Evolutionary conservation across 2,888 invertebrate species (phyloP).

Genomic region (Synergus laeviventris): DNA sequence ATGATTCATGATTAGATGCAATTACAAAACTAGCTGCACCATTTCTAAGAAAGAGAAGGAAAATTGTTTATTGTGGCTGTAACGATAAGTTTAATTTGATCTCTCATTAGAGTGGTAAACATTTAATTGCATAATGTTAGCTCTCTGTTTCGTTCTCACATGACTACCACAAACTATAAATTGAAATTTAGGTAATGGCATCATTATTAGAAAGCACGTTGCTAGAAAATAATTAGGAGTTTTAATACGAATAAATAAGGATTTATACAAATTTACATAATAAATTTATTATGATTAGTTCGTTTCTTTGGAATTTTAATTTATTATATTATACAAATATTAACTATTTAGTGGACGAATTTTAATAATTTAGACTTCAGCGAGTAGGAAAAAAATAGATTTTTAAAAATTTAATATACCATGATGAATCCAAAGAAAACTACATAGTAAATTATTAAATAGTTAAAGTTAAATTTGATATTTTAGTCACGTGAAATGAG

Average conservation of each 20-base stretch:
- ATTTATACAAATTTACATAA: not conserved
- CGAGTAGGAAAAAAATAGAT: not conserved
- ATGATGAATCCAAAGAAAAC: not conserved
- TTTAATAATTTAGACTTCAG: not conserved
- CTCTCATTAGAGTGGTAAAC: slow-evolving; percentile 17
- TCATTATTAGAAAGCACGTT: slow-evolving; percentile 12
- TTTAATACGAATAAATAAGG: not conserved
- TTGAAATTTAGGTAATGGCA: slow-evolving; percentile 10
- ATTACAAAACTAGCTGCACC: not conserved
- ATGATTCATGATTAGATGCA: not conserved
- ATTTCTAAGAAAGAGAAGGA: not conserved
- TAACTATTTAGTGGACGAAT: not conserved
- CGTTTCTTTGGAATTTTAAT: not conserved
- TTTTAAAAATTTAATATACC: too few relatives aligned
- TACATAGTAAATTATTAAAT: not conserved
- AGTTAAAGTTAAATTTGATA: not conserved
- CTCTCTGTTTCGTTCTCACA: not conserved
- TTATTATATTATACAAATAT: not conserved
- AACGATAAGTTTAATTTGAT: slow-evolving; percentile 35
- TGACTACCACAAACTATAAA: slow-evolving; percentile 12
- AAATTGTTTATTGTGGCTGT: slow-evolving; percentile 17
- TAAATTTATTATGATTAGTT: not conserved
- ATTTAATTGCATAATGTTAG: slow-evolving; percentile 36
- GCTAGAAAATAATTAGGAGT: slow-evolving; percentile 13
- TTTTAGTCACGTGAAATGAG: not conserved